phyloP scores from a whole-genome alignment of 2,888 invertebrate genomes.

The Ectobius pallidus region DNA sequence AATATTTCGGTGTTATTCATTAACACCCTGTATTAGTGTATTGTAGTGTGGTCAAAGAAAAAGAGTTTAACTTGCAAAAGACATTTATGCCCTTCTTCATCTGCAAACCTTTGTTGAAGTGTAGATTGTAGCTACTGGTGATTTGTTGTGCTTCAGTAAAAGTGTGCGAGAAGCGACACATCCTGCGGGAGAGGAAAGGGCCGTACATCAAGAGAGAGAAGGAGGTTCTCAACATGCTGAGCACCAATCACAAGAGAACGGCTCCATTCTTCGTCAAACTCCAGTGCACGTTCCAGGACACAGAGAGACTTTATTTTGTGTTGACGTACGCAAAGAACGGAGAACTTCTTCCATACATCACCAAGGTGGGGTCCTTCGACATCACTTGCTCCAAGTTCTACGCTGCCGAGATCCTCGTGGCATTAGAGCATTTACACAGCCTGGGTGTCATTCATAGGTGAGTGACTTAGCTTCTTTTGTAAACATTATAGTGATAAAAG shows the following conservation, averaged over 20 bases:
- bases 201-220: constrained; percentile 94
- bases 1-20: too few species aligned
- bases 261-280: constrained; percentile 89
- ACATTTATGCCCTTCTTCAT: too few species aligned
- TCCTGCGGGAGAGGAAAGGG: constrained; percentile 90
- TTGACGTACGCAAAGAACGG: constrained; percentile 94
- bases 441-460: constrained; percentile 88
- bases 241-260: constrained; percentile 63
- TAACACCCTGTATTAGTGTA: too few species aligned
- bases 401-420: constrained; percentile 89
- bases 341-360: constrained; percentile 90
- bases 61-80: too few species aligned
- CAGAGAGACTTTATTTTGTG: constrained; percentile 91
- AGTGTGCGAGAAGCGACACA: constrained; percentile 95
- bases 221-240: constrained; percentile 87
- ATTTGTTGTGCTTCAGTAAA: constrained; percentile 84
- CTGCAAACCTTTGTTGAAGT: too few species aligned
- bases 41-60: too few species aligned
- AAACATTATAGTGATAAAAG: too few species aligned
- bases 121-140: too few species aligned
- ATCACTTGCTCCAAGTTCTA: constrained; percentile 91
- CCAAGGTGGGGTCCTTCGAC: constrained; percentile 89
- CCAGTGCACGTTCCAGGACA: constrained; percentile 96
- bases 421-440: constrained; percentile 89
- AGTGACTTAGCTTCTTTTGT: constrained; percentile 22